phyloP scores from a whole-genome alignment of 2,888 invertebrate species.

The Anticlea derivata region DNA sequence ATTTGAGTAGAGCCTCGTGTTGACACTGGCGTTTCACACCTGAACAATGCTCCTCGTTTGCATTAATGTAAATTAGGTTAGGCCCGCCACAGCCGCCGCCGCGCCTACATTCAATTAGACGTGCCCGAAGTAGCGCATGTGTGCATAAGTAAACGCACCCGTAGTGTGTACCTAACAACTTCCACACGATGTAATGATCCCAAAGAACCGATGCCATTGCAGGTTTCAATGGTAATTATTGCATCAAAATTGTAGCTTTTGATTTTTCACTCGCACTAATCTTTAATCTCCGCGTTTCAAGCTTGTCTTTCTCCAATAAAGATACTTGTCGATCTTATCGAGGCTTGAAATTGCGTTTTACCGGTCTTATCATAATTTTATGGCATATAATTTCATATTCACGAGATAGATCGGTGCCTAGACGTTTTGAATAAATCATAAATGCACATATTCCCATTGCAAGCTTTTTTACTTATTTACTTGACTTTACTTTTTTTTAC shows the following conservation, averaged over 20 bases:
- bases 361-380: constrained; percentile 35
- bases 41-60: constrained; percentile 83
- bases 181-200: constrained; percentile 55
- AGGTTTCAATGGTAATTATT: constrained; percentile 39
- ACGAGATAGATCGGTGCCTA: constrained; percentile 22
- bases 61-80: constrained; percentile 84
- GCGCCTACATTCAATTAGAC: constrained; percentile 82
- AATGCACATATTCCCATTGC: constrained; percentile 5
- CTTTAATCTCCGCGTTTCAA: constrained; percentile 26
- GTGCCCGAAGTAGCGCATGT: constrained; percentile 75
- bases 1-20: constrained; percentile 80
- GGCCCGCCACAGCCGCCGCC: constrained; percentile 64
- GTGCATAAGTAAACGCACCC: constrained; percentile 68
- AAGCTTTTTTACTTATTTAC: constrained; percentile 1
- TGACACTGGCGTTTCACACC: constrained; percentile 84
- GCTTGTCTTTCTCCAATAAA: constrained; percentile 34
- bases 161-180: constrained; percentile 52
- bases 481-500: no score
- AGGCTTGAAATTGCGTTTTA: constrained; percentile 29
- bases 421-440: constrained; percentile 14
- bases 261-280: constrained; percentile 26
- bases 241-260: constrained; percentile 20
- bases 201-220: constrained; percentile 51
- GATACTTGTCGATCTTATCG: constrained; percentile 33
- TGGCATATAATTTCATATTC: constrained; percentile 33